Evolutionary conservation across 2,888 invertebrate genomes (phyloP).

Genomic region (Eristalinus aeneus): DNA sequence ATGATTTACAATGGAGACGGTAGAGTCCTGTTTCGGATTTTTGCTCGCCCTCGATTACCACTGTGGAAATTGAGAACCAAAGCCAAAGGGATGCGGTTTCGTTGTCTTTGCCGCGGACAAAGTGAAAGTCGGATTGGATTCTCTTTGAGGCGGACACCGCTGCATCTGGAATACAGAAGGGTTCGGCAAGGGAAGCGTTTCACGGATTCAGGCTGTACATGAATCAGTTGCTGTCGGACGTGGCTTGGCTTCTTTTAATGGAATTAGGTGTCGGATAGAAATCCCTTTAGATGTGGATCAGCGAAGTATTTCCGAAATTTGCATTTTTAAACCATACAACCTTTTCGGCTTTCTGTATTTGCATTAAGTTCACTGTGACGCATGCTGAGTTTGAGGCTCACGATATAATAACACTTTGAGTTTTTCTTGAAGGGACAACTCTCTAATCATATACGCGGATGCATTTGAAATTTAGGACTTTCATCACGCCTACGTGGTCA

Average conservation of each 20-base stretch:
- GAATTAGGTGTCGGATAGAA: background rate
- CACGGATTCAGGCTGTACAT: background rate
- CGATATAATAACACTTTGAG: too few relatives aligned
- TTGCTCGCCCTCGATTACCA: constrained; percentile 43
- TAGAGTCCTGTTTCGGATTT: background rate
- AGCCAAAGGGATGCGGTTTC: background rate
- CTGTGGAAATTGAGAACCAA: constrained; percentile 38
- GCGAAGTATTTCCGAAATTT: too few relatives aligned
- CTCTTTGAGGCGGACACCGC: background rate
- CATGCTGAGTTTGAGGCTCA: too few relatives aligned
- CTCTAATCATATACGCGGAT: too few relatives aligned
- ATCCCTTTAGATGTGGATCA: too few relatives aligned
- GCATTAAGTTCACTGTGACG: too few relatives aligned
- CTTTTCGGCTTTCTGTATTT: too few relatives aligned
- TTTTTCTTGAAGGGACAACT: too few relatives aligned
- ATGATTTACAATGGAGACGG: constrained; percentile 29
- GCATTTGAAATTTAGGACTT: too few relatives aligned
- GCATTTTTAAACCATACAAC: too few relatives aligned
- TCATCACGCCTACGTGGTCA: too few relatives aligned
- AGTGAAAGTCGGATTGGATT: background rate
- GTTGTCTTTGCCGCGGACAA: background rate
- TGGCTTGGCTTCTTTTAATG: background rate
- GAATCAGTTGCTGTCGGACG: background rate
- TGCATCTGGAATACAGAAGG: background rate
- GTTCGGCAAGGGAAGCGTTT: background rate